phyloP scores from a whole-genome alignment of 23 tunicate species.

The Styela clava region DNA sequence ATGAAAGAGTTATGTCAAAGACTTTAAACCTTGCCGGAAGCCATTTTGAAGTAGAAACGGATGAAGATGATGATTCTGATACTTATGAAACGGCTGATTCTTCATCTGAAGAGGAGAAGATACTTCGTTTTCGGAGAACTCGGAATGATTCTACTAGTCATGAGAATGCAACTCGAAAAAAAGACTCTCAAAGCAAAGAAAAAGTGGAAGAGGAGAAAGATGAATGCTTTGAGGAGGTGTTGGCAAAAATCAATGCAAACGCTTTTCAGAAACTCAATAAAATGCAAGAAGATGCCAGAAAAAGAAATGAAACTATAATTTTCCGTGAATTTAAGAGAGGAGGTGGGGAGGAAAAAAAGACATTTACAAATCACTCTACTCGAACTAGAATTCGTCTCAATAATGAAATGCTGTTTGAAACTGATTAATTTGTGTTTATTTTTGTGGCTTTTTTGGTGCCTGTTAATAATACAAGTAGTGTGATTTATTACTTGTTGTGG shows the following conservation, averaged over 20 bases:
- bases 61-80: slow-evolving; percentile 3
- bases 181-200: background rate
- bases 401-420: slow-evolving; percentile 28
- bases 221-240: background rate
- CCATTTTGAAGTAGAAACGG: background rate
- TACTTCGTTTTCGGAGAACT: background rate
- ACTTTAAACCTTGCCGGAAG: background rate
- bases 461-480: no score
- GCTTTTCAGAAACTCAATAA: background rate
- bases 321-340: slow-evolving; percentile 7
- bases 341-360: background rate
- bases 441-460: no score
- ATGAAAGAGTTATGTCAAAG: background rate
- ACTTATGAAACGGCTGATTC: slow-evolving; percentile 13
- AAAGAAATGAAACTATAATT: background rate
- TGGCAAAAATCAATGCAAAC: slow-evolving; percentile 3
- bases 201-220: background rate
- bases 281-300: background rate
- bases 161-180: background rate
- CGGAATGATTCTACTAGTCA: background rate
- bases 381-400: background rate
- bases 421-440: slow-evolving; percentile 9
- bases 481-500: no score
- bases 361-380: background rate
- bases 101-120: slow-evolving; percentile 14